phyloP scores from a whole-genome alignment of 2,797 vertebrate genomes.

The Coccyzus lansbergi region DNA sequence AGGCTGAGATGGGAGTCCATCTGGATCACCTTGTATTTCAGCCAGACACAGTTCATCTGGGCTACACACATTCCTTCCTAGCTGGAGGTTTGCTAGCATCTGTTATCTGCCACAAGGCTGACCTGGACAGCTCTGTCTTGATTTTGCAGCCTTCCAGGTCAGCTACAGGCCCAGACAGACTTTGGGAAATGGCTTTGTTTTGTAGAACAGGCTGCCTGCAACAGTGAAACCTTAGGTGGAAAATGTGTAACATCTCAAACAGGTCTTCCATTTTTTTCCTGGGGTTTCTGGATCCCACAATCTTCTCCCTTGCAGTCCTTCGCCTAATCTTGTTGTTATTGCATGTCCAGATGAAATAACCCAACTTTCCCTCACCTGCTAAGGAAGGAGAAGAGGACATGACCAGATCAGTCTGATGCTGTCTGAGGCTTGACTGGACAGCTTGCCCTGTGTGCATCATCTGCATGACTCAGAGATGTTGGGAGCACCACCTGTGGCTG shows the following conservation, averaged over 20 bases:
- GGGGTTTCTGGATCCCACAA: neutral
- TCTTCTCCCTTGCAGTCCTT: neutral
- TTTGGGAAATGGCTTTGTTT: neutral
- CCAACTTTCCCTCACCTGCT: neutral
- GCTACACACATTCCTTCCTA: neutral
- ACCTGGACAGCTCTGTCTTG: neutral
- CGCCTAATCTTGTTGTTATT: neutral
- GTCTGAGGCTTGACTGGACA: neutral
- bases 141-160: neutral
- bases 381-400: neutral
- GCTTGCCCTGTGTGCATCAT: neutral
- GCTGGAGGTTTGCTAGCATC: neutral
- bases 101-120: neutral
- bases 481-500: neutral
- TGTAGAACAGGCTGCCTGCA: neutral
- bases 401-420: neutral
- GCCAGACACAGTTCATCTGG: neutral
- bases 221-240: neutral
- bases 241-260: neutral
- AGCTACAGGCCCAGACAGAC: neutral
- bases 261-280: neutral
- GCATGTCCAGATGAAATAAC: neutral
- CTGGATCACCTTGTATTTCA: neutral
- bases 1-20: neutral
- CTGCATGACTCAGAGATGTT: fast-evolving